These are phyloP conservation scores for Dermatemys mawii DNA, from an alignment of 2,113 vertebrate genomes.

Conservation along the genomic window DNA sequence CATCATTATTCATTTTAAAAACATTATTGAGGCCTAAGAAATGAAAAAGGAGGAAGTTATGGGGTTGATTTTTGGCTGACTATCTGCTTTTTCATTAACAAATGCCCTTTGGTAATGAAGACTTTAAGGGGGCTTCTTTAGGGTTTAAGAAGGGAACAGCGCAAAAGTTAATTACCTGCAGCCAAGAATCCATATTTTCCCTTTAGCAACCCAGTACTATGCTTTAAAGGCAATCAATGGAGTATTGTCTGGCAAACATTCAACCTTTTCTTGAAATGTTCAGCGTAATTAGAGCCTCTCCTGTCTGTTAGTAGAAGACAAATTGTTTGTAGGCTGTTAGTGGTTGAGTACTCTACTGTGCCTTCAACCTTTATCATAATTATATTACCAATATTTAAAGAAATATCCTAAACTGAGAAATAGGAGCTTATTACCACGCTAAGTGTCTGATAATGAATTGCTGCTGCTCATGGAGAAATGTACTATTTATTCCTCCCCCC, in stretches of 20 bases:
- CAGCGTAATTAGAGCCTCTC: slow-evolving; percentile 68
- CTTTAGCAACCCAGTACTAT: slow-evolving; percentile 44
- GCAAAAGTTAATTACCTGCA: slow-evolving; percentile 75
- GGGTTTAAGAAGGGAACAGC: slow-evolving; percentile 57
- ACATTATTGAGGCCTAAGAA: slow-evolving; percentile 33
- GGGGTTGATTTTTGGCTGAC: slow-evolving; percentile 2
- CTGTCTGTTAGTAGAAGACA: slow-evolving; percentile 72
- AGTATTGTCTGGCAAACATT: slow-evolving; percentile 67
- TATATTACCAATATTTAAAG: slow-evolving; percentile 58
- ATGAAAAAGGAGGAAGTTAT: slow-evolving; percentile 16
- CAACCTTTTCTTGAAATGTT: slow-evolving; percentile 70
- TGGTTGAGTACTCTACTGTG: slow-evolving; percentile 27
- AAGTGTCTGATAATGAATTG: slow-evolving; percentile 74
- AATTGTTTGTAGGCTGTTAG: slow-evolving; percentile 71
- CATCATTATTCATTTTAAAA: slow-evolving; percentile 56
- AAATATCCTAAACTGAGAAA: slow-evolving; percentile 72
- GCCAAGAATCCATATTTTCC: slow-evolving; percentile 66
- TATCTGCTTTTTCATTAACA: slow-evolving; percentile 47
- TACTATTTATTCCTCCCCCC: slow-evolving; percentile 33
- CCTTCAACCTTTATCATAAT: slow-evolving; percentile 66
- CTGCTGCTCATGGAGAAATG: slow-evolving; percentile 48
- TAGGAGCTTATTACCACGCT: slow-evolving; percentile 53
- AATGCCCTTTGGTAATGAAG: slow-evolving; percentile 71
- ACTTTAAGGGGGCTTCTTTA: slow-evolving; percentile 71
- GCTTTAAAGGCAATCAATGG: slow-evolving; percentile 72